Evolutionary conservation across 2,888 invertebrate species (phyloP).

Genomic region (Aporophyla lueneburgensis): DNA sequence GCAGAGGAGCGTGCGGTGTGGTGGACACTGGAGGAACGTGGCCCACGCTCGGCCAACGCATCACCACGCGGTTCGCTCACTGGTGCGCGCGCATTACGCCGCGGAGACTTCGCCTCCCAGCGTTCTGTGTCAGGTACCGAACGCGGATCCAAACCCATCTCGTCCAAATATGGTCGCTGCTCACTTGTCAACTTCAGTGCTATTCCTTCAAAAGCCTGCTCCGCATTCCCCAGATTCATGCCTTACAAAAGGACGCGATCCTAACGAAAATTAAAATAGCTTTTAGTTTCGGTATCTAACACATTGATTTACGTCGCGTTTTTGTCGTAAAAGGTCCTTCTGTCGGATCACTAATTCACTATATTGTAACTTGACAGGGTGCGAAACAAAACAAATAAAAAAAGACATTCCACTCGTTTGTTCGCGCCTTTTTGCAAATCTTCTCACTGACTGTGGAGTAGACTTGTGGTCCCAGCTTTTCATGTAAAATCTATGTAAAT

Average conservation of each 20-base stretch:
- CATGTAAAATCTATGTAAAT: conserved; percentile 48
- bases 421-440: neutral
- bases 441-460: conserved; percentile 40
- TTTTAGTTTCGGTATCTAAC: neutral
- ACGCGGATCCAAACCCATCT: conserved; percentile 66
- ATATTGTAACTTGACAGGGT: neutral
- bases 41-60: conserved; percentile 94
- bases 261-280: neutral
- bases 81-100: conserved; percentile 92
- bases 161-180: conserved; percentile 62
- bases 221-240: conserved; percentile 23
- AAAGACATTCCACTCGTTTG: neutral
- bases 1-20: conserved; percentile 97
- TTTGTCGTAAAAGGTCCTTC: neutral
- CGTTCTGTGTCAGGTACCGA: conserved; percentile 93
- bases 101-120: conserved; percentile 94
- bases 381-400: neutral
- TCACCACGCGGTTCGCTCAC: conserved; percentile 95
- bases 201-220: conserved; percentile 42
- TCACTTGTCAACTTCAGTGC: conserved; percentile 62
- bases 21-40: conserved; percentile 96
- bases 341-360: neutral
- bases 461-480: conserved; percentile 46
- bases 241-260: neutral
- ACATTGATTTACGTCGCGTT: neutral